Conservation (phyloP, 1,140 invertebrate genomes). For the Ceratoteleas bidentatus region DNA sequence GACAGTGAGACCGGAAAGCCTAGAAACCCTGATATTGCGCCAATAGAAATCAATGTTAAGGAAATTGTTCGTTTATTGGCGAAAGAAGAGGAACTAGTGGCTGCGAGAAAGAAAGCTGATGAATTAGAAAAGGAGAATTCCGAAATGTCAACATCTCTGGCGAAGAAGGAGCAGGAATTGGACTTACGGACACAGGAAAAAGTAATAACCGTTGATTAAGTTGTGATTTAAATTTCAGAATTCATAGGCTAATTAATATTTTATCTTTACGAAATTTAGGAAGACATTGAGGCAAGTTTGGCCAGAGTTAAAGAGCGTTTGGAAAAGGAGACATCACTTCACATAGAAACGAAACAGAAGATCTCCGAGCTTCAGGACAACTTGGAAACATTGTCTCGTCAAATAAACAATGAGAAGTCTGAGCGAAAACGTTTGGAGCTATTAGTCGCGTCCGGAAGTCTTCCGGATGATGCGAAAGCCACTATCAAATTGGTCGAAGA, state of each 20-base stretch:
- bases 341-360: conserved; percentile 93
- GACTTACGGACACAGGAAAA: conserved; percentile 94
- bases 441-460: conserved; percentile 91
- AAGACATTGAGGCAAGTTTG: conserved; percentile 93
- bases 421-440: conserved; percentile 92
- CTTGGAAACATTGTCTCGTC: conserved; percentile 79
- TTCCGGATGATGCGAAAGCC: conserved; percentile 95
- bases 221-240: neutral
- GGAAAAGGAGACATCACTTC: conserved; percentile 93
- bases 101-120: conserved; percentile 92
- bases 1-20: conserved; percentile 82
- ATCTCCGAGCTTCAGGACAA: conserved; percentile 86
- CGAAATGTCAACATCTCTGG: conserved; percentile 91
- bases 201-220: conserved; percentile 72
- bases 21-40: conserved; percentile 91
- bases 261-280: conserved; percentile 79
- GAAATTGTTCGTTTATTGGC: conserved; percentile 94
- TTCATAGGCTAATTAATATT: neutral
- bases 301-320: conserved; percentile 92
- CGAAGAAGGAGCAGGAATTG: conserved; percentile 96
- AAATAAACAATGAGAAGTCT: conserved; percentile 90
- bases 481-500: conserved; percentile 82
- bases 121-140: conserved; percentile 94
- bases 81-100: conserved; percentile 96
- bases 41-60: conserved; percentile 94